Evolutionary conservation across 1,140 invertebrate genomes (phyloP).

Genomic region (Tetraneura akinire): DNA sequence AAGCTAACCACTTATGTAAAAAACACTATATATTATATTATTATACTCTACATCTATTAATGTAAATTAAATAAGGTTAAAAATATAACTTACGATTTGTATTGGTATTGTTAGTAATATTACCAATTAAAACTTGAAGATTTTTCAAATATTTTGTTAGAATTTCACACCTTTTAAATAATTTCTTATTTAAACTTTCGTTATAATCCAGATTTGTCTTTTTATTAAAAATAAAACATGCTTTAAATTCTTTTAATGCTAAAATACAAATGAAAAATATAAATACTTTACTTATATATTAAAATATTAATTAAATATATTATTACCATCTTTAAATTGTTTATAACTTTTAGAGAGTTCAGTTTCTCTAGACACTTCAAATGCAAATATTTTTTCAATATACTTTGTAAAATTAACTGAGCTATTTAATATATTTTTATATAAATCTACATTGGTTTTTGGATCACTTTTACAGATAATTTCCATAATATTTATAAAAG

Average conservation of each 20-base stretch:
- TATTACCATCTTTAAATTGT: conserved; percentile 16
- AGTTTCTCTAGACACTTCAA: neutral
- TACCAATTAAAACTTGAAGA: neutral
- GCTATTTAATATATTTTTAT: conserved; percentile 9
- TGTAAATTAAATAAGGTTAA: no score
- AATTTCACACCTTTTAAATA: conserved; percentile 41
- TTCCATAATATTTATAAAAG: conserved; percentile 9
- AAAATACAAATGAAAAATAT: conserved; percentile 10
- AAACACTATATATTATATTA: no score
- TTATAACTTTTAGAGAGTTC: neutral
- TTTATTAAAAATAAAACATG: conserved; percentile 22
- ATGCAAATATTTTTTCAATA: conserved; percentile 21
- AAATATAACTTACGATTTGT: conserved; percentile 23
- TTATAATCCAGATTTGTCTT: neutral
- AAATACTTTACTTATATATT: neutral
- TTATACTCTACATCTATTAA: no score
- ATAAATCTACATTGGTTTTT: neutral
- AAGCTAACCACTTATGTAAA: no score
- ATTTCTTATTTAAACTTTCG: neutral
- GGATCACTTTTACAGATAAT: neutral
- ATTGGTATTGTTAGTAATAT: neutral
- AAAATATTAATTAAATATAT: neutral
- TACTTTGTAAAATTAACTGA: conserved; percentile 21
- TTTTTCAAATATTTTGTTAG: conserved; percentile 35
- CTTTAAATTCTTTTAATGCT: conserved; percentile 28